phyloP scores from a whole-genome alignment of 1,140 invertebrate species.

The Rhopalosiphum maidis region DNA sequence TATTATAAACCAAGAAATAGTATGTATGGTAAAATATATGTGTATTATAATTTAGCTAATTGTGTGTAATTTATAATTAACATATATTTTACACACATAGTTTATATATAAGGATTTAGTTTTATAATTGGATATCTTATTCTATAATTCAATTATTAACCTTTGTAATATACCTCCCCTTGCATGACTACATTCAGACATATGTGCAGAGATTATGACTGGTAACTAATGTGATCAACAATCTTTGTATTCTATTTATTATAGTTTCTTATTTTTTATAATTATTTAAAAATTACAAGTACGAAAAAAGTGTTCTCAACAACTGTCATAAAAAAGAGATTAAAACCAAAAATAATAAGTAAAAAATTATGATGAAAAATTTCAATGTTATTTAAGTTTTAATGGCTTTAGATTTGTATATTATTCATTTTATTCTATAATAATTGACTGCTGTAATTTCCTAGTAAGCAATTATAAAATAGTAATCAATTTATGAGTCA shows the following conservation, averaged over 20 bases:
- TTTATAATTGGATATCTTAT: too few species aligned
- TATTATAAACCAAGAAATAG: too few species aligned
- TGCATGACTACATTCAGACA: too few species aligned
- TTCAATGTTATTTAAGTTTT: background rate
- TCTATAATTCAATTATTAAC: too few species aligned
- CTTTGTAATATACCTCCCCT: too few species aligned
- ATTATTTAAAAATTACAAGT: background rate
- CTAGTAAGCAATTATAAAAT: background rate
- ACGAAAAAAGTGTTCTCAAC: background rate
- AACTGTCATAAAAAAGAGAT: background rate
- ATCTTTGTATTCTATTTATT: background rate
- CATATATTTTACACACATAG: too few species aligned
- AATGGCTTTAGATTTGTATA: background rate
- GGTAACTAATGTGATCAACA: background rate
- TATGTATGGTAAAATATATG: too few species aligned
- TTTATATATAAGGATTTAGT: too few species aligned
- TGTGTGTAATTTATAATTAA: too few species aligned
- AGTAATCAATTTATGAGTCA: background rate
- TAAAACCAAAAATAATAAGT: background rate
- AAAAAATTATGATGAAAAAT: background rate
- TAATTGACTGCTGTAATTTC: background rate
- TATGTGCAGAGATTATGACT: too few species aligned
- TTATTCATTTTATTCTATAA: background rate
- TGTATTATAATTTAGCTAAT: too few species aligned
- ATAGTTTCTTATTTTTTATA: background rate